Evolutionary conservation across 2,113 vertebrate genomes (phyloP), one percentile per base, ranked within the genome.

Genomic region (Planiliza haematocheilus): DNA sequence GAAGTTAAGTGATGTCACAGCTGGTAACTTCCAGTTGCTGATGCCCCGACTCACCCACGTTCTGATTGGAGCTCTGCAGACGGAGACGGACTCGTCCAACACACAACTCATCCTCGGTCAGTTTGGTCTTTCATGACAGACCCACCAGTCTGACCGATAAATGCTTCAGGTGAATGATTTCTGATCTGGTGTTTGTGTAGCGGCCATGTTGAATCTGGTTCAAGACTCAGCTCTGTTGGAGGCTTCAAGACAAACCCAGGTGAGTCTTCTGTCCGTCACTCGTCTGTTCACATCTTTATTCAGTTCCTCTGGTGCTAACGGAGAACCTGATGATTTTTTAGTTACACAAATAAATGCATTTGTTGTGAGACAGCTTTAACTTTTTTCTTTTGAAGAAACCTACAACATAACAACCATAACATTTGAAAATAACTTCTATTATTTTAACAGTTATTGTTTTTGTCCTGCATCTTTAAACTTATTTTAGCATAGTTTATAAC

Each of bases 41-140:
- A 97, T 95, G 85, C 88, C 96, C 89, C 94, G 96, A 71, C 94
- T 98, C 88, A 91, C 96, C 90, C 96, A 95, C 84, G 91, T 98
- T 81, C 90, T 98, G 67, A 96, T 97, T 88, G 96, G 96, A 90
- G 96, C 95, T 71, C 91, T 98, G 88, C 96, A 97, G 86, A 97
- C 95, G 0, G 97, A 98, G 93, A 96, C 95, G 0, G 95, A 98
- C 77, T 89, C 95, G 34, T 94, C 94, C 91, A 98, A 98, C 91
- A 98, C 95, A 34, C 97, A 98, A 77, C 96, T 98, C 94, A 95
- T 98, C 71, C 59, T 98, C 86, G 96, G 97, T 98, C 73, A 89
- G 93, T 60, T 21, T 6, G 24, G 24, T 39, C 16, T 16, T 20
- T 45, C 14, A 53, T 0, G 3, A 4, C 21, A 30, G 5, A n/a